Base-by-base conservation (phyloP, 2,888 invertebrate genomes). In the Tethea ocularis region DNA sequence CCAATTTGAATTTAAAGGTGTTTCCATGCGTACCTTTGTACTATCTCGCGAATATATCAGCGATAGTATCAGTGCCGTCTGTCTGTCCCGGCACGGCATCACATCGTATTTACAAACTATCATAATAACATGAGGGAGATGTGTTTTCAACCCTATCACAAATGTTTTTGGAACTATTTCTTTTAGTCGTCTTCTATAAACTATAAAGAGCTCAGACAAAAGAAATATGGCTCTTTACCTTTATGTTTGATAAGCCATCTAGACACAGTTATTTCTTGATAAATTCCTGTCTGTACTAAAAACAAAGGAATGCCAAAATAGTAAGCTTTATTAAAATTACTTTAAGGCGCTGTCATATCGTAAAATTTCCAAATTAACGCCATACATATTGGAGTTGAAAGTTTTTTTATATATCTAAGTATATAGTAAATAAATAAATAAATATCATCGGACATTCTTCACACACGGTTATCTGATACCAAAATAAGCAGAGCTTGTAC, bases 1-100 rank as follows among this genome's bases (percentile, higher is more conserved):
- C 46, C 22, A 54, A 54, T 54, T 54, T 54, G 54, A 54, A 54
- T 54, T 11, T 54, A 29, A 54, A 54, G 26, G 33, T 20, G 17
- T 17, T 46, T 46, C 33, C 20, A 20, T 20, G 46, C 46, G 46
- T 46, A 46, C 20, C 46, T 46, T 46, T 29, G 33, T n/a, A 20
- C 54, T 22, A 54, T 54, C 54, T 54, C 54, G 20, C 17, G 54
- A 53, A 29, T 29, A 53, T 46, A 53, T 52, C 52, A 46, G 26
- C 26, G 52, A 54, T 54, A 36, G 33, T 54, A 54, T 54, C 54
- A 22, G 54, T n/a, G 33, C 22, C 33, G 26, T 53, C 3, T 46
- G 46, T 46, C 20, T 46, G 46, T 46, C 20, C 46, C 46, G 46
- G 46, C 46, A 46, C 46, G 46, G 46, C 46, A 20, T 46, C 20